Evolutionary conservation across 2,113 vertebrate genomes (phyloP).

Genomic region (Cheirogaleus medius): DNA sequence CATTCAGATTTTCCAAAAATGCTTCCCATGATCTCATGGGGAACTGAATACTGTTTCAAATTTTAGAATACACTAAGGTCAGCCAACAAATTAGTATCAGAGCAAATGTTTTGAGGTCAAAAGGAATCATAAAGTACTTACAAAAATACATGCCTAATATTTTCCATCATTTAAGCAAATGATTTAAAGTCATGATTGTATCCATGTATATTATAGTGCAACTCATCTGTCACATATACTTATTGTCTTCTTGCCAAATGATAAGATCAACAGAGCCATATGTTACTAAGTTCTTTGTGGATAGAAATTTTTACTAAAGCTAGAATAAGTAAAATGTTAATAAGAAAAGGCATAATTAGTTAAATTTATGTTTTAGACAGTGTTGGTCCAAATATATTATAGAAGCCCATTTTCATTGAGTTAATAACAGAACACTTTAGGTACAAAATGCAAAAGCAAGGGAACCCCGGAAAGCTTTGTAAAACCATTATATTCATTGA

Average conservation of each 20-base stretch:
- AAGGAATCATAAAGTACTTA: constrained; percentile 36
- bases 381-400: not conserved
- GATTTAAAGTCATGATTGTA: constrained; percentile 27
- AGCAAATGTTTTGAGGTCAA: not conserved
- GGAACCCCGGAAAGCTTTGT: not conserved
- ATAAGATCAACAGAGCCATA: constrained; percentile 23
- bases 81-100: constrained; percentile 40
- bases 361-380: not conserved
- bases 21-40: constrained; percentile 3
- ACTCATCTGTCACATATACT: not conserved
- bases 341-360: not conserved
- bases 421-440: not conserved
- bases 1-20: not conserved
- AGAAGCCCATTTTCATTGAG: not conserved
- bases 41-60: constrained; percentile 18
- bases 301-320: constrained; percentile 33
- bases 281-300: constrained; percentile 50
- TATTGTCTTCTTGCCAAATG: constrained; percentile 33
- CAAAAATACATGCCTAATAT: constrained; percentile 23
- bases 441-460: not conserved
- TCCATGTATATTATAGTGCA: not conserved
- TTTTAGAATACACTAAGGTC: not conserved
- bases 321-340: not conserved
- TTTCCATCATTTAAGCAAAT: constrained; percentile 59
- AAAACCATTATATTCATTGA: not conserved